Evolutionary conservation across 2,113 vertebrate species (phyloP), one percentile per base, ranked within the genome.

Genomic region (Bufo gargarizans): DNA sequence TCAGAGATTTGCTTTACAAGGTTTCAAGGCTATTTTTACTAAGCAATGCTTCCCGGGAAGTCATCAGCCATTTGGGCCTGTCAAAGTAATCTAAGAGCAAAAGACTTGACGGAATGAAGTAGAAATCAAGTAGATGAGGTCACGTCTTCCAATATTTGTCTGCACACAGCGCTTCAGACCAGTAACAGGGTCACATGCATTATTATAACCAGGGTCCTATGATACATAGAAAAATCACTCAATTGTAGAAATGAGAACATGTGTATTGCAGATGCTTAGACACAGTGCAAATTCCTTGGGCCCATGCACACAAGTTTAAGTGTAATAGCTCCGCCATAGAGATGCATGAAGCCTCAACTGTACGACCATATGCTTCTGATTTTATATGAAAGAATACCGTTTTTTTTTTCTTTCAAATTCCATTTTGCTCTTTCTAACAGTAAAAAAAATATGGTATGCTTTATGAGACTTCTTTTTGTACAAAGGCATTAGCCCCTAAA

Each of bases 1-100:
- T 65, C 17, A 80, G 63, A 84, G 82, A 87, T 81, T 80, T 81
- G 77, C 33, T 53, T 86, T 86, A 63, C 56, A 50, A 45, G 45
- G 85, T 71, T 71, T 72, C 77, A 71, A 77, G 86, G 33, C 65
- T 79, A 58, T 87, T 56, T 81, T 79, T 56, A 58, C 63, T 71
- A 58, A 81, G 65, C 50, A 22, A 53, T 59, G 19, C 59, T 85
- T 49, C 50, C 43, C 49, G 45, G 84, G 72, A 77, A 77, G 77
- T 53, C 74, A 77, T 77, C 77, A 78, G 77, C 50, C 22, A 78
- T 78, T 78, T 56, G 50, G 22, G 50, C 50, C 49, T 78, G 77
- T 78, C 77, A 55, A 78, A 78, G 49, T 78, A 53, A 55, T 78
- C 49, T 56, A 2, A 78, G 72, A 19, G 72, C 50, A 17, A 19